phyloP scores from a whole-genome alignment of 2,888 invertebrate genomes.

The Barypeithes pellucidus region DNA sequence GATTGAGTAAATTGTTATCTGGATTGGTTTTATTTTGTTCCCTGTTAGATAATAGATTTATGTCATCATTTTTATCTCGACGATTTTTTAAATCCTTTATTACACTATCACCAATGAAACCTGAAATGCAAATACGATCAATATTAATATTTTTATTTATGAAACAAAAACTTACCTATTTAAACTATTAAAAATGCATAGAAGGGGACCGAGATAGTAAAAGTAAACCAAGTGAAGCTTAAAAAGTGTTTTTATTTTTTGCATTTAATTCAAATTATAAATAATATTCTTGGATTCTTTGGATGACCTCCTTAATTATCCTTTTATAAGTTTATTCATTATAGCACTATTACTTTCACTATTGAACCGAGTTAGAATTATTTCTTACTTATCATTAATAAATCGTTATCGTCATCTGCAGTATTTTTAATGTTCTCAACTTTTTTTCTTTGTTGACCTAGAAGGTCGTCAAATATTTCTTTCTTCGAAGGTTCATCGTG shows the following conservation, averaged over 20 bases:
- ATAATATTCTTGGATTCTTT: too few species aligned
- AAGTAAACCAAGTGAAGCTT: too few species aligned
- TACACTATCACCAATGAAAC: slow-evolving; percentile 56
- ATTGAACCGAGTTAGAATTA: too few species aligned
- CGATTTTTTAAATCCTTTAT: slow-evolving; percentile 54
- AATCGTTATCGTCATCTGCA: slow-evolving; percentile 46
- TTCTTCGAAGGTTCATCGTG: not conserved
- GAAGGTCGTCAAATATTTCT: slow-evolving; percentile 43
- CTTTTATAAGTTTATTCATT: too few species aligned
- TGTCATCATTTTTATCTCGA: slow-evolving; percentile 14
- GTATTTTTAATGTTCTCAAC: slow-evolving; percentile 46
- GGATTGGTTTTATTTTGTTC: not conserved
- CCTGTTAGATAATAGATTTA: not conserved
- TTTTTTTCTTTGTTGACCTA: slow-evolving; percentile 49
- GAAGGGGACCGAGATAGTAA: too few species aligned
- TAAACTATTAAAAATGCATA: too few species aligned
- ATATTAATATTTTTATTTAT: slow-evolving; percentile 17
- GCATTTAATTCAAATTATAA: too few species aligned
- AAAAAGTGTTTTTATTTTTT: too few species aligned
- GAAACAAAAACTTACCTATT: slow-evolving; percentile 39
- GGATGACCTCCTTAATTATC: too few species aligned
- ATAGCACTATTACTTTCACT: too few species aligned
- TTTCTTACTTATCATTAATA: slow-evolving; percentile 53
- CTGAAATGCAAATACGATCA: slow-evolving; percentile 43
- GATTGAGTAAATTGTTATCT: not conserved